These are phyloP conservation scores for Metridium senile DNA, from an alignment of 92 coral and sea anemone species.

Conservation along the genomic window DNA sequence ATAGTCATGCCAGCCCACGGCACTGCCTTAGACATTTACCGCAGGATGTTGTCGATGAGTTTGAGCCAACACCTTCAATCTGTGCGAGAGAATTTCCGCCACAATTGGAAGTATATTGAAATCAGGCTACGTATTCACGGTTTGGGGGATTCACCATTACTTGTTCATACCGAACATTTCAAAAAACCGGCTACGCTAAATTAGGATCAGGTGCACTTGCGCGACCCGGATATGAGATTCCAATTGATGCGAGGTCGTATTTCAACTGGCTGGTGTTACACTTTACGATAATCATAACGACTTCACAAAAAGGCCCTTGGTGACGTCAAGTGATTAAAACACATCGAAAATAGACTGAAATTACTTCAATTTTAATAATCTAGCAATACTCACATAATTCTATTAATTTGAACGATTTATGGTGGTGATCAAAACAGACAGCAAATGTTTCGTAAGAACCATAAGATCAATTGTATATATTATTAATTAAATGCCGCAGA, in stretches of 20 bases:
- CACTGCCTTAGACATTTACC: conserved; percentile 22
- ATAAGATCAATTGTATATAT: too few species aligned
- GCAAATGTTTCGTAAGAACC: too few species aligned
- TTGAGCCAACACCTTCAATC: conserved; percentile 22
- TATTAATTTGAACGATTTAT: too few species aligned
- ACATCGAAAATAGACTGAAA: too few species aligned
- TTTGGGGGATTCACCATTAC: conserved; percentile 28
- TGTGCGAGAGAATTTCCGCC: conserved; percentile 36
- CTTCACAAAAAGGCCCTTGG: background rate
- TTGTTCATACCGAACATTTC: conserved; percentile 30
- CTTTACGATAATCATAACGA: background rate
- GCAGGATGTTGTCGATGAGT: conserved; percentile 34
- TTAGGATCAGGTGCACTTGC: conserved; percentile 35
- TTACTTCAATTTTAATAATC: too few species aligned
- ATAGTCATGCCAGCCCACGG: conserved; percentile 30
- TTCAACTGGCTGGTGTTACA: conserved; percentile 11
- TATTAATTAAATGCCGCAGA: too few species aligned
- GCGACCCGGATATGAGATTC: conserved; percentile 38
- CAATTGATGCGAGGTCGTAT: conserved; percentile 6
- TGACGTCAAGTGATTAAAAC: too few species aligned
- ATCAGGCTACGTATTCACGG: conserved; percentile 30
- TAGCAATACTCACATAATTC: too few species aligned
- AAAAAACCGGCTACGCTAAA: conserved; percentile 21
- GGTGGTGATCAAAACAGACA: too few species aligned
- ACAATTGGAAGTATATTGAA: conserved; percentile 19